phyloP scores from a whole-genome alignment of 64 coral and sea anemone genomes.

The Montipora capricornis region DNA sequence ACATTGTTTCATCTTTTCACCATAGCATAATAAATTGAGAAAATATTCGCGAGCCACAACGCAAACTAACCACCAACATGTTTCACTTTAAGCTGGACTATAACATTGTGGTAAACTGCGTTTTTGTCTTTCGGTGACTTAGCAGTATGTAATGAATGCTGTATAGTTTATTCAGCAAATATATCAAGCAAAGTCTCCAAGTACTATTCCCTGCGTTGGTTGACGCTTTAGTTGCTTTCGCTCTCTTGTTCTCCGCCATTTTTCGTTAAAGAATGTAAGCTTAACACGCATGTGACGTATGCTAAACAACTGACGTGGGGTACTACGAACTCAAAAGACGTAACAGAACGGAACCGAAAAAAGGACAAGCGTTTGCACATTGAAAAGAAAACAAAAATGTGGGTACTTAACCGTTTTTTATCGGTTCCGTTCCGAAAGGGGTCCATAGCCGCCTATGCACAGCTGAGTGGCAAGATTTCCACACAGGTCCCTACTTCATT shows the following conservation, averaged over 20 bases:
- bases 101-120: conserved; percentile 34
- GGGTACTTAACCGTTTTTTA: conserved; percentile 33
- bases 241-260: conserved; percentile 27
- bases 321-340: not conserved
- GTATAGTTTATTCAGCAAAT: conserved; percentile 38
- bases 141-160: conserved; percentile 19
- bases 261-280: not conserved
- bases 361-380: conserved; percentile 20
- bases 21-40: conserved; percentile 21
- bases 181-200: conserved; percentile 46
- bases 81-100: conserved; percentile 42
- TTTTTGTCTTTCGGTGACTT: conserved; percentile 58
- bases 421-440: conserved; percentile 40
- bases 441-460: no score
- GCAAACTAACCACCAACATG: not conserved
- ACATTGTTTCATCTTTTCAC: not conserved
- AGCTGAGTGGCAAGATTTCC: no score
- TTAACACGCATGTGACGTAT: not conserved
- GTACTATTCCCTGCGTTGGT: not conserved
- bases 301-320: conserved; percentile 5
- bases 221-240: conserved; percentile 28
- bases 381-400: conserved; percentile 25
- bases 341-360: not conserved
- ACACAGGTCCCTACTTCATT: no score
- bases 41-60: conserved; percentile 16